Base-by-base conservation (phyloP, 2,797 vertebrate species). In the Limosa lapponica region DNA sequence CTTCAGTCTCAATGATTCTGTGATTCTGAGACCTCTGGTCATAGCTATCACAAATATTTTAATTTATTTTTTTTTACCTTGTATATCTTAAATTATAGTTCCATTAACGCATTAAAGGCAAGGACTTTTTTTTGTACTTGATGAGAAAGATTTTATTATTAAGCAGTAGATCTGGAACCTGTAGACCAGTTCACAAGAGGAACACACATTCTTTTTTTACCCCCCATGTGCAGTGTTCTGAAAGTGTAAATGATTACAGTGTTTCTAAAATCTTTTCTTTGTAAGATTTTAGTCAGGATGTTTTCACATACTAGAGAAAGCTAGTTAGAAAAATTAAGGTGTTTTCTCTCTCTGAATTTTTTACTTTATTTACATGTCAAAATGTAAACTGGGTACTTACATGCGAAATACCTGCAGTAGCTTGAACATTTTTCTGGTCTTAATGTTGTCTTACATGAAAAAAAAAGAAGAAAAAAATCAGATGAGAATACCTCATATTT, bases 301-400 rank as follows among this genome's bases (percentile, higher is more conserved):
- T n/a, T 66, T 41, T 80, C 3, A 61, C 52, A 15, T 70, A 4
- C 13, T 44, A 36, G 37, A 64, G 8, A 41, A 67, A 81, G 25
- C 9, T 58, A 58, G 3, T 11, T 65, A 55, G 30, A 78, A 73
- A 77, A 59, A 36, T 19, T 41, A 43, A 54, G 3, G 32, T 70
- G 7, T 4, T 3, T 65, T 59, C 0, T 0, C 18, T 46, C 36
- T 55, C 44, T 59, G n/a, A 82, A 46, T 70, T 65, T 85, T 3
- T 82, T 79, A 25, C 1, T 2, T 52, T 46, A 18, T 70, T 78
- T 79, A 30, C 2, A 8, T 61, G 27, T 48, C 7, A 39, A 57
- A 86, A 74, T 48, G 4, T 62, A 44, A 28, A 20, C 11, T 58
- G 18, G 3, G 3, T 70, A 32, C 5, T 4, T 44, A 41, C 10